These are phyloP conservation scores for Nannoperca obscura DNA, from an alignment of 2,797 vertebrate species.

Conservation along the genomic window DNA sequence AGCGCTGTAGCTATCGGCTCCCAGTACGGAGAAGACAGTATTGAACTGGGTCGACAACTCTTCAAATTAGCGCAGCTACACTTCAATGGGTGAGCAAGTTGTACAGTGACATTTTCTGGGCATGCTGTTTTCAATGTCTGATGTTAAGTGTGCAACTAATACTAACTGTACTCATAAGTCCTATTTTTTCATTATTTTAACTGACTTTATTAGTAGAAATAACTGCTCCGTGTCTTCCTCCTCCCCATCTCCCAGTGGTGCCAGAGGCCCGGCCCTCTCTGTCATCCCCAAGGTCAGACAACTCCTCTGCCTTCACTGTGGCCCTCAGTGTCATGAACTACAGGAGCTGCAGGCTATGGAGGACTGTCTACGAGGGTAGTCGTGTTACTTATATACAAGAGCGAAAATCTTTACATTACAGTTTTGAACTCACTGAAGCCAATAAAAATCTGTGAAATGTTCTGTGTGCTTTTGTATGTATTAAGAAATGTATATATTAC, in stretches of 20 bases:
- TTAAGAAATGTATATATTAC: background rate
- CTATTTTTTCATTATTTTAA: slow-evolving; percentile 18
- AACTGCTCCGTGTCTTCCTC: slow-evolving; percentile 19
- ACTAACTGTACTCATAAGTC: background rate
- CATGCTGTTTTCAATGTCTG: background rate
- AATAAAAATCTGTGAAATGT: slow-evolving; percentile 27
- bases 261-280: slow-evolving; percentile 83
- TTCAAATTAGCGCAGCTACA: slow-evolving; percentile 95
- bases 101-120: background rate
- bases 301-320: slow-evolving; percentile 89
- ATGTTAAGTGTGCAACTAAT: background rate
- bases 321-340: slow-evolving; percentile 84
- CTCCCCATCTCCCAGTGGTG: slow-evolving; percentile 81
- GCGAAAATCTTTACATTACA: background rate
- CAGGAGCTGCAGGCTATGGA: slow-evolving; percentile 93
- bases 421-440: slow-evolving; percentile 13
- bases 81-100: slow-evolving; percentile 91
- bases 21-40: slow-evolving; percentile 90
- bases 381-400: background rate
- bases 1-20: slow-evolving; percentile 84
- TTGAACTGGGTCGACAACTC: slow-evolving; percentile 92
- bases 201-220: slow-evolving; percentile 23
- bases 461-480: background rate
- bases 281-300: slow-evolving; percentile 86
- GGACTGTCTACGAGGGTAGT: slow-evolving; percentile 83